phyloP scores from a whole-genome alignment of 2,113 vertebrate species.

The Nibea albiflora region DNA sequence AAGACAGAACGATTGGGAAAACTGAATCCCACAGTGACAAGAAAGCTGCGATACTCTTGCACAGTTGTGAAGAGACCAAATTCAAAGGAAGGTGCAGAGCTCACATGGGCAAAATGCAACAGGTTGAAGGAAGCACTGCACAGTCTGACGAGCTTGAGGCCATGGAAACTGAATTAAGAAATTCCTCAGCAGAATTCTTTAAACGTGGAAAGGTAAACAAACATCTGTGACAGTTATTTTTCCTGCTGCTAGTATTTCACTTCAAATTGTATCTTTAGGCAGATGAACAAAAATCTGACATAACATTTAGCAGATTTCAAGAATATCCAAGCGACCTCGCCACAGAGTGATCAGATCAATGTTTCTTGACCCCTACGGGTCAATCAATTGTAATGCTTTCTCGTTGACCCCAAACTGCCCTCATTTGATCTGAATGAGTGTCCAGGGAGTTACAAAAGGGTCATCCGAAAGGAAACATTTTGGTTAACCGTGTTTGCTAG shows the following conservation, averaged over 20 bases:
- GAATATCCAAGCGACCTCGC: neutral
- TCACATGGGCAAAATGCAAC: neutral
- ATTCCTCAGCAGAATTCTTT: slow-evolving; percentile 14
- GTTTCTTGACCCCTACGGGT: slow-evolving; percentile 30
- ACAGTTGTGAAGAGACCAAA: slow-evolving; percentile 33
- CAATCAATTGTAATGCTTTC: slow-evolving; percentile 46
- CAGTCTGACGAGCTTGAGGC: slow-evolving; percentile 6
- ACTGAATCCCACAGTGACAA: slow-evolving; percentile 32
- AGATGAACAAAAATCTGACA: neutral
- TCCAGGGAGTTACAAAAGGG: slow-evolving; percentile 44
- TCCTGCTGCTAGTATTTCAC: neutral
- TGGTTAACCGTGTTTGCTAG: slow-evolving; percentile 35
- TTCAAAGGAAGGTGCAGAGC: neutral
- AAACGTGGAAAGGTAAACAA: slow-evolving; percentile 14
- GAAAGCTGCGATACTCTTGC: neutral
- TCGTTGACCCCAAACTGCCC: slow-evolving; percentile 60
- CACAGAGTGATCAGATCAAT: slow-evolving; percentile 14
- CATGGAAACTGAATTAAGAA: slow-evolving; percentile 3
- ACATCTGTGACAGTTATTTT: neutral
- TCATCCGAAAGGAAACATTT: slow-evolving; percentile 45
- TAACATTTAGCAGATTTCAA: neutral
- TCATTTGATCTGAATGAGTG: slow-evolving; percentile 51
- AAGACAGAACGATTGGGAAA: slow-evolving; percentile 54
- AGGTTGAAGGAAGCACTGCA: neutral
- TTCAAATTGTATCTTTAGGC: neutral